Evolutionary conservation across 2,113 vertebrate species (phyloP), one percentile per base, ranked within the genome.

Genomic region (Tychaedon coryphoeus): DNA sequence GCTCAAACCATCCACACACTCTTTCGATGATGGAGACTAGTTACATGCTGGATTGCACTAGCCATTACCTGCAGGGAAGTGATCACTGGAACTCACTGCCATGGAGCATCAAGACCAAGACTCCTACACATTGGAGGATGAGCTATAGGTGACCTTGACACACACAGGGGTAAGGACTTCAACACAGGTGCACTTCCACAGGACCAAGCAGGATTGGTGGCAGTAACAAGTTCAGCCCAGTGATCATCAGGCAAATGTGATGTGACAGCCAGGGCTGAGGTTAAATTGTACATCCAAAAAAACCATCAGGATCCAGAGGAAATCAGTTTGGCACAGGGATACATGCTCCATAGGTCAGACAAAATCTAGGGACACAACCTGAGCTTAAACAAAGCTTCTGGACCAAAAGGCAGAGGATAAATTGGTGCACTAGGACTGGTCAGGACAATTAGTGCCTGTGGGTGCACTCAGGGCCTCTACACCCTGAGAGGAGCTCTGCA

Each of bases 371-470:
- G 22, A 43, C 8, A 43, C 0, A 5, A 38, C 0, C 2, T 45
- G 19, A 54, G 7, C 19, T 78, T 74, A 34, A 86, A 69, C 14
- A 61, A 78, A 86, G 3, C 12, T 77, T 29, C 29, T 43, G 11
- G 53, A 58, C 22, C 19, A 62, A 61, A 86, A 48, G 24, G 9
- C 6, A 33, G 5, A 86, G 10, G 19, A 48, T 42, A 58, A 0
- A 1, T 14, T 33, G 2, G 14, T 14, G 2, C 34, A 13, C 38
- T 50, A 47, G 2, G 0, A 3, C 9, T 54, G 8, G 5, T 65
- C 26, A 51, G 14, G 47, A 12, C 7, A 79, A 25, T 20, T 28
- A 13, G 19, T 10, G 24, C 11, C 43, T 62, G 24, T 48, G 31
- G 18, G 20, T 38, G 14, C 7, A 45, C 16, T 88, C 31, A 34